Percentiles rank a stretch among this genome's conserved stretches.
Evolutionary conservation across 2,113 vertebrate species (phyloP).

Genomic region (Proteles cristata): DNA sequence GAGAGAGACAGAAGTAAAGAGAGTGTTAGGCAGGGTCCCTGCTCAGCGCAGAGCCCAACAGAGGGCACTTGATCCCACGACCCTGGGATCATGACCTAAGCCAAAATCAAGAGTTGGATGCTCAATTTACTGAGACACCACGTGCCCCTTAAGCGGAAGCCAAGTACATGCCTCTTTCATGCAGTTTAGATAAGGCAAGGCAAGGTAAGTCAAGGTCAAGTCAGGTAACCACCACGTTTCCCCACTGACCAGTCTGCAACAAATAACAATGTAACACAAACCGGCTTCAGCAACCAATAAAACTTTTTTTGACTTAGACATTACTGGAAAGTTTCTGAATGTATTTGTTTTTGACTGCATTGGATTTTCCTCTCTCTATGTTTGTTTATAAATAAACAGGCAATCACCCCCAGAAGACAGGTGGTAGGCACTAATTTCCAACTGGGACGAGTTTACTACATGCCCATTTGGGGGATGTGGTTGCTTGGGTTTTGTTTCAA

Average conservation of each 20-base stretch:
- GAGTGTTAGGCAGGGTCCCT: too few species aligned
- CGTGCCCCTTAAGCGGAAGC: too few species aligned
- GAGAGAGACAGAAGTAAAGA: too few species aligned
- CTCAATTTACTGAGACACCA: too few species aligned
- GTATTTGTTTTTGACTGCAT: background rate
- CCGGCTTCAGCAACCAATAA: background rate
- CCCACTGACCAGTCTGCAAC: background rate
- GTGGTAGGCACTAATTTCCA: background rate
- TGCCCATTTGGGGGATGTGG: background rate
- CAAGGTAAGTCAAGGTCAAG: background rate
- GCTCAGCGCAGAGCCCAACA: too few species aligned
- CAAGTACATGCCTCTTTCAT: background rate
- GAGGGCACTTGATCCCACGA: too few species aligned
- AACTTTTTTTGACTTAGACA: conserved; percentile 27
- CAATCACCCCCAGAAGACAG: background rate
- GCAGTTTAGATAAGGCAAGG: background rate
- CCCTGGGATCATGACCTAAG: too few species aligned
- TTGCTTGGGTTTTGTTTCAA: background rate
- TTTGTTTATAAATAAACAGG: conserved; percentile 9
- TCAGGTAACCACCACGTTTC: background rate
- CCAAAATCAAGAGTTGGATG: too few species aligned
- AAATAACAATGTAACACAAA: background rate
- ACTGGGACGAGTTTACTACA: background rate
- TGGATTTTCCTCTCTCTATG: background rate
- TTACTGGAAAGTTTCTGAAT: conserved; percentile 37